A percentile compares a stretch with the other conserved stretches of the same genome.
Evolutionary conservation across 92 coral and sea anemone species (phyloP).

Genomic region (Meandrina meandrites): DNA sequence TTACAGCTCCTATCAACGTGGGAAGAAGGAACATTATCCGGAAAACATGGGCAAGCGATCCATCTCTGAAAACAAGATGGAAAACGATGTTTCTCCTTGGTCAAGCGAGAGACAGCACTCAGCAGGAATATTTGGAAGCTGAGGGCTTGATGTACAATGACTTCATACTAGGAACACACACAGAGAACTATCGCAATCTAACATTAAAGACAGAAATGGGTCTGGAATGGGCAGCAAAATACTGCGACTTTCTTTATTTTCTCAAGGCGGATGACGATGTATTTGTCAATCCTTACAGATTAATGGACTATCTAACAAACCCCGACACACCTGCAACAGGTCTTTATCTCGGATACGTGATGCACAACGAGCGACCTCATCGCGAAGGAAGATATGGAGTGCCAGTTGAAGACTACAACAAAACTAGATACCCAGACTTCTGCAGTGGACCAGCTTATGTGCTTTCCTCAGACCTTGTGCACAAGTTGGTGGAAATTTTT

Average conservation of each 20-base stretch:
- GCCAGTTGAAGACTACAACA: background rate
- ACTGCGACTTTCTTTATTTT: slow-evolving; percentile 56
- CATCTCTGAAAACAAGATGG: slow-evolving; percentile 28
- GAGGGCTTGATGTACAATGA: slow-evolving; percentile 41
- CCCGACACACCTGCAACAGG: slow-evolving; percentile 18
- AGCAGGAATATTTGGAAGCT: slow-evolving; percentile 14
- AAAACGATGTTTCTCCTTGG: slow-evolving; percentile 57
- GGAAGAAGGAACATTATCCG: slow-evolving; percentile 55
- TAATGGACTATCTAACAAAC: slow-evolving; percentile 28
- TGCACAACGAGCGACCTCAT: background rate
- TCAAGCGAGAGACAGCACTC: slow-evolving; percentile 20
- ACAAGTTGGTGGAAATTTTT: slow-evolving; percentile 17
- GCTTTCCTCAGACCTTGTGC: slow-evolving; percentile 52
- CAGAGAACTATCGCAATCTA: slow-evolving; percentile 50
- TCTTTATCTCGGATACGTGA: slow-evolving; percentile 50
- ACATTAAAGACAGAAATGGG: slow-evolving; percentile 69
- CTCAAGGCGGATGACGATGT: slow-evolving; percentile 66
- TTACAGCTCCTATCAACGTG: slow-evolving; percentile 41
- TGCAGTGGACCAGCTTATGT: slow-evolving; percentile 62
- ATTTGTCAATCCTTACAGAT: slow-evolving; percentile 47
- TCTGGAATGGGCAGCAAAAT: slow-evolving; percentile 68
- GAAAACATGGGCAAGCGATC: slow-evolving; percentile 57
- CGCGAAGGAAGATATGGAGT: background rate
- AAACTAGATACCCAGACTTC: slow-evolving; percentile 30
- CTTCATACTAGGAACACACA: slow-evolving; percentile 39